Evolutionary conservation across 2,113 vertebrate species (phyloP), one percentile per base, ranked within the genome.

Genomic region (Cyprinodon tularosa): DNA sequence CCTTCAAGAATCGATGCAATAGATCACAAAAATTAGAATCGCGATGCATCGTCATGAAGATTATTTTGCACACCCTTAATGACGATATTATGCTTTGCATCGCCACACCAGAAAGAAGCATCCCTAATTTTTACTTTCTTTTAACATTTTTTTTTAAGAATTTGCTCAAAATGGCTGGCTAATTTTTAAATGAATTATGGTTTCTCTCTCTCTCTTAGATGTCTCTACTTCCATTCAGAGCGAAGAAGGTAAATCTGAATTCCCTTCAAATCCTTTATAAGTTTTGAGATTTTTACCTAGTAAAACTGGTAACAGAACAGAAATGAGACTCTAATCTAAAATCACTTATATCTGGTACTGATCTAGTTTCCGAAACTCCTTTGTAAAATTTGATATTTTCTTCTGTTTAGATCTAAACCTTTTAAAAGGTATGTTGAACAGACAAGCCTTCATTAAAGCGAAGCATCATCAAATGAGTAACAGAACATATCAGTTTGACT

Each of bases 171-270:
- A 29, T 29, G 1, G 29, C 29, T 29, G 29, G 29, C 29, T 29
- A 1, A 29, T 29, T 29, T 29, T 29, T 29, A 29, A 29, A 29
- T 29, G 29, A 29, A 29, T 29, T 39, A 53, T 78, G 15, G 10
- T 81, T 29, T 69, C 40, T 45, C 22, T 88, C 40, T 83, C 42
- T 73, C 82, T 80, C 74, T 79, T 72, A 95, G 94, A 94, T 92
- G 93, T 93, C 80, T 91, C 92, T 4, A 92, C 93, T 65, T 90
- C 89, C 67, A 94, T 95, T 77, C 91, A 93, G 42, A 79, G 91
- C 74, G 86, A 93, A 71, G 92, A 92, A 92, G 94, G 93, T 94
- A 78, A 84, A 14, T 1, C 5, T 71, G 29, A 15, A 38, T 53
- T 59, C 61, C 11, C 13, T 60, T 8, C 38, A 10, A 12, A 42